Evolutionary conservation across 2,888 invertebrate species (phyloP).

Genomic region (Operophtera brumata): DNA sequence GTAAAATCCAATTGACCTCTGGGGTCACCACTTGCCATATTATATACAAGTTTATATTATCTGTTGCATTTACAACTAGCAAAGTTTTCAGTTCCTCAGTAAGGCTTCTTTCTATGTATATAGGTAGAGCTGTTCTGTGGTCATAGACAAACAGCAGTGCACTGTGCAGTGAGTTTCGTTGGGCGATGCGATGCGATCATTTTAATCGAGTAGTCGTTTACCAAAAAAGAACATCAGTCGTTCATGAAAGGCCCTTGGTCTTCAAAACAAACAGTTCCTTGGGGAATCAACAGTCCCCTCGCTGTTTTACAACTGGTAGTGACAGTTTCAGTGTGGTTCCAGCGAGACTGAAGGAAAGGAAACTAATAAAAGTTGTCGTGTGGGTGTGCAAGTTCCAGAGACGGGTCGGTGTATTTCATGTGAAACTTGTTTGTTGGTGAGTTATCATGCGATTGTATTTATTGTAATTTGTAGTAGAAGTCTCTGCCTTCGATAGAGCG

Average conservation of each 20-base stretch:
- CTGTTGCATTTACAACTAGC: too few relatives aligned
- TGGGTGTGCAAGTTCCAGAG: conserved; percentile 44
- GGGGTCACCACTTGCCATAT: too few relatives aligned
- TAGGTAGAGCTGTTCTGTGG: too few relatives aligned
- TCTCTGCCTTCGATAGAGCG: background rate
- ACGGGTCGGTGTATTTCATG: conserved; percentile 46
- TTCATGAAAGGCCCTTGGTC: conserved; percentile 33
- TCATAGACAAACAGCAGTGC: too few relatives aligned
- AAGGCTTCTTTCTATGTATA: too few relatives aligned
- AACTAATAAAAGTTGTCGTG: conserved; percentile 40
- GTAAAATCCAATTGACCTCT: too few relatives aligned
- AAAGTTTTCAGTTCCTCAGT: too few relatives aligned
- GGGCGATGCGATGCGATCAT: too few relatives aligned
- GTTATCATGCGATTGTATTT: conserved; percentile 38
- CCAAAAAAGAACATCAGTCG: conserved; percentile 50
- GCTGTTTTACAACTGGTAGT: conserved; percentile 36
- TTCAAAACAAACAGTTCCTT: conserved; percentile 40
- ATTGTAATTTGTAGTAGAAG: background rate
- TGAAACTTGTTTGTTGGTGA: conserved; percentile 67
- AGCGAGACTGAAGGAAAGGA: conserved; percentile 45
- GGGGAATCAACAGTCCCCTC: conserved; percentile 36
- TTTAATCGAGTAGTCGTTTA: too few relatives aligned
- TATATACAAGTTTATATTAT: too few relatives aligned
- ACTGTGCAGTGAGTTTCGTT: too few relatives aligned
- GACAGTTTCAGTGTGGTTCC: conserved; percentile 44